phyloP scores from a whole-genome alignment of 2,888 invertebrate species.

The Chironomus riparius region DNA sequence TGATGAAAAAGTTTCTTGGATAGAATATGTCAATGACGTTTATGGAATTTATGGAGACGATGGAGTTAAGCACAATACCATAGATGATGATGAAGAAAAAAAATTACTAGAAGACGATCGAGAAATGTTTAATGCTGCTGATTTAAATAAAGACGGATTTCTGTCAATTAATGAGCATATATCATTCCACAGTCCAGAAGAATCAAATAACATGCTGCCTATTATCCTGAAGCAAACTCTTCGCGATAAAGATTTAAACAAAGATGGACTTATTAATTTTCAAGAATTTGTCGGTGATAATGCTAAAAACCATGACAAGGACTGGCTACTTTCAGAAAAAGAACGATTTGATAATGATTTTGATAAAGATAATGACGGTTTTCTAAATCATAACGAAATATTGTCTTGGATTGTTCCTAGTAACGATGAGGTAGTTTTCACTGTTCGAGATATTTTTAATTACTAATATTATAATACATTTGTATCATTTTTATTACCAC shows the following conservation, averaged over 20 bases:
- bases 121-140: conserved; percentile 75
- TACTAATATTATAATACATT: no score
- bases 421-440: conserved; percentile 47
- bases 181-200: conserved; percentile 88
- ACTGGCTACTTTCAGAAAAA: conserved; percentile 62
- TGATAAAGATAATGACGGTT: conserved; percentile 77
- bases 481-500: no score
- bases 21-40: conserved; percentile 79
- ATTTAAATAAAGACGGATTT: conserved; percentile 68
- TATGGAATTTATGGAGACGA: conserved; percentile 66
- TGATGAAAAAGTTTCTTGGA: conserved; percentile 78
- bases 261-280: conserved; percentile 76
- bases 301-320: conserved; percentile 59
- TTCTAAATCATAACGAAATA: conserved; percentile 69
- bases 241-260: conserved; percentile 74
- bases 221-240: conserved; percentile 72
- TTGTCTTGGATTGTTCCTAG: conserved; percentile 84
- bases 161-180: conserved; percentile 72
- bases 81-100: conserved; percentile 46
- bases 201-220: conserved; percentile 78
- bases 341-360: conserved; percentile 78
- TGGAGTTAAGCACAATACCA: conserved; percentile 35
- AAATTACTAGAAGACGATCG: conserved; percentile 69
- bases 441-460: no score
- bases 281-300: conserved; percentile 43